These are phyloP conservation scores for Drosophila setifemur DNA, from an alignment of 1,140 invertebrate species.

Conservation along the genomic window DNA sequence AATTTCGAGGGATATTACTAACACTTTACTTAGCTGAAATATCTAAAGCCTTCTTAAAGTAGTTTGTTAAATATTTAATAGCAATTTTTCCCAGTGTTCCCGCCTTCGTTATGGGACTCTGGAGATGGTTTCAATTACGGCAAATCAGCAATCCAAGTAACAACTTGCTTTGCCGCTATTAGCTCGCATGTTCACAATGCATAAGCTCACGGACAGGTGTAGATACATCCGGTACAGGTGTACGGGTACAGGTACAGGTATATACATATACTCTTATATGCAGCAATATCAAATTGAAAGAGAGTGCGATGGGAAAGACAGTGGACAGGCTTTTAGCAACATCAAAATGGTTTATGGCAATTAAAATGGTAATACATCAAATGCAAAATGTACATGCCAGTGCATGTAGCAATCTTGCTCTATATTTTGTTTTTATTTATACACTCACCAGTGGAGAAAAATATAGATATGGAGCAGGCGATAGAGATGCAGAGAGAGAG, in stretches of 20 bases:
- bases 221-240: slow-evolving; percentile 3
- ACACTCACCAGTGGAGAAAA: slow-evolving; percentile 1
- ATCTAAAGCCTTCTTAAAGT: too few relatives aligned
- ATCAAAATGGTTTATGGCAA: slow-evolving; percentile 78
- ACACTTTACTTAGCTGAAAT: too few relatives aligned
- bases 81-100: not conserved
- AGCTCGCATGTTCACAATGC: slow-evolving; percentile 71
- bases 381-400: slow-evolving; percentile 46
- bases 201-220: slow-evolving; percentile 50
- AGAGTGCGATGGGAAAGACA: not conserved
- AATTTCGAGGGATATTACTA: too few relatives aligned
- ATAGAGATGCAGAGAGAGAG: not conserved
- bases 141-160: slow-evolving; percentile 30
- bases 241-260: not conserved
- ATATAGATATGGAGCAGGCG: not conserved
- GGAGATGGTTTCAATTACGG: slow-evolving; percentile 59
- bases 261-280: not conserved
- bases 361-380: slow-evolving; percentile 75
- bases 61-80: not conserved
- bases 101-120: slow-evolving; percentile 31
- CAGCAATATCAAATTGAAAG: not conserved
- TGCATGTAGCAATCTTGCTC: slow-evolving; percentile 17
- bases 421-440: slow-evolving; percentile 4
- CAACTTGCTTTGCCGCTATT: slow-evolving; percentile 42
- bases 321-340: slow-evolving; percentile 62